These are phyloP conservation scores for Eospalax fontanierii DNA, from an alignment of 2,797 vertebrate species.

Conservation along the genomic window DNA sequence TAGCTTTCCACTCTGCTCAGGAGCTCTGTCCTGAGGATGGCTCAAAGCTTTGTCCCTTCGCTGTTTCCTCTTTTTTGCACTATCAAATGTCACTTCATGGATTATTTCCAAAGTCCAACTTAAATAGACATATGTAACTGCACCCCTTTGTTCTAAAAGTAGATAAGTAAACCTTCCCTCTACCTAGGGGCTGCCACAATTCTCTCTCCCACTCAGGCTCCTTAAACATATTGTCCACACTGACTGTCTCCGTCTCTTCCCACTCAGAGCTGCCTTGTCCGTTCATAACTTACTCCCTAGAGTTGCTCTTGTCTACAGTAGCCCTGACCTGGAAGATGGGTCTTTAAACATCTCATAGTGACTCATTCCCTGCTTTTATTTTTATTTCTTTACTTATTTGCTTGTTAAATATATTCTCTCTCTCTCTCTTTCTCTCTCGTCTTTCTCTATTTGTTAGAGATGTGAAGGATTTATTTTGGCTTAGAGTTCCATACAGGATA, in stretches of 20 bases:
- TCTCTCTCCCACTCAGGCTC: neutral
- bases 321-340: neutral
- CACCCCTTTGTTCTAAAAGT: neutral
- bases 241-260: neutral
- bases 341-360: neutral
- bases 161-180: neutral
- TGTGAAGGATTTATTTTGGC: no score
- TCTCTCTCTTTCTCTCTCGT: no score
- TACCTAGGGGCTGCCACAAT: neutral
- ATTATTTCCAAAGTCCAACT: neutral
- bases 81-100: neutral
- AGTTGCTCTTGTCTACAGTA: neutral
- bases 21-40: neutral
- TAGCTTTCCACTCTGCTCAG: no score
- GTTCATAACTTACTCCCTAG: neutral
- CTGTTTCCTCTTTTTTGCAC: neutral
- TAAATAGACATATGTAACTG: fast-evolving
- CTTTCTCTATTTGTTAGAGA: no score
- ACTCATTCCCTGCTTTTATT: neutral
- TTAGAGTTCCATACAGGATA: no score
- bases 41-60: neutral
- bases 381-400: no score
- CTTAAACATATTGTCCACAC: neutral
- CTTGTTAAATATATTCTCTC: no score
- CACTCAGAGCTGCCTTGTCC: no score